A percentile compares a stretch with the other conserved stretches of the same genome.
These are phyloP conservation scores for Crenuchus spilurus DNA, from an alignment of 2,797 vertebrate genomes.

Conservation along the genomic window DNA sequence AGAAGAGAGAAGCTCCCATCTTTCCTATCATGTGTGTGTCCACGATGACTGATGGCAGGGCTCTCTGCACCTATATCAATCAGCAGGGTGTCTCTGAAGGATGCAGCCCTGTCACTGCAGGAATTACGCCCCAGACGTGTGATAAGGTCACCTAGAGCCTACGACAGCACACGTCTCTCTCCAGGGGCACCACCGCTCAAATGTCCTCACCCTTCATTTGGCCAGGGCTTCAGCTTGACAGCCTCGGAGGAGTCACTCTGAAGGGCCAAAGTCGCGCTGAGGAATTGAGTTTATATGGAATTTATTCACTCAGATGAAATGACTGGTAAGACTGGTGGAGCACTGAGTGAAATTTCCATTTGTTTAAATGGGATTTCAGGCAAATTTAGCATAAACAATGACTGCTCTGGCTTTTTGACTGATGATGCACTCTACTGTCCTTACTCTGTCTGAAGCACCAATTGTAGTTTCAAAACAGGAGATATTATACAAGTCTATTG, in stretches of 20 bases:
- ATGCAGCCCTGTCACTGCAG: slow-evolving; percentile 13
- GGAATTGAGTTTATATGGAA: background rate
- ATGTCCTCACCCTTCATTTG: slow-evolving; percentile 6
- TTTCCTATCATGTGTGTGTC: slow-evolving; percentile 20
- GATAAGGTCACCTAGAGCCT: slow-evolving; percentile 25
- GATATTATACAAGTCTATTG: too few species aligned
- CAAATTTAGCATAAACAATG: too few species aligned
- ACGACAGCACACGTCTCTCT: slow-evolving; percentile 8
- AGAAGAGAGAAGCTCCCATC: slow-evolving; percentile 13
- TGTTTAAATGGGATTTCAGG: too few species aligned
- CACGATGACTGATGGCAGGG: slow-evolving; percentile 29
- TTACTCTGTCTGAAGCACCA: too few species aligned
- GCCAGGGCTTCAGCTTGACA: slow-evolving; percentile 1
- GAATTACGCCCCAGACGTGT: slow-evolving; percentile 4
- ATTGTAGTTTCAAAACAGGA: too few species aligned
- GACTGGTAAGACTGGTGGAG: background rate
- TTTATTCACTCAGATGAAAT: slow-evolving; percentile 3
- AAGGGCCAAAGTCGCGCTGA: background rate
- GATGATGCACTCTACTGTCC: too few species aligned
- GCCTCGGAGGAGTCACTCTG: background rate
- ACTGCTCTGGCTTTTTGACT: too few species aligned
- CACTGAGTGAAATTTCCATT: too few species aligned
- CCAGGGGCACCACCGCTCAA: background rate
- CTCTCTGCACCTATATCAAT: slow-evolving; percentile 25
- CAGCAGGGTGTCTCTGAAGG: slow-evolving; percentile 20